Conservation (phyloP, 1,140 invertebrate genomes). For the Aphaenogaster ashmeadi region DNA sequence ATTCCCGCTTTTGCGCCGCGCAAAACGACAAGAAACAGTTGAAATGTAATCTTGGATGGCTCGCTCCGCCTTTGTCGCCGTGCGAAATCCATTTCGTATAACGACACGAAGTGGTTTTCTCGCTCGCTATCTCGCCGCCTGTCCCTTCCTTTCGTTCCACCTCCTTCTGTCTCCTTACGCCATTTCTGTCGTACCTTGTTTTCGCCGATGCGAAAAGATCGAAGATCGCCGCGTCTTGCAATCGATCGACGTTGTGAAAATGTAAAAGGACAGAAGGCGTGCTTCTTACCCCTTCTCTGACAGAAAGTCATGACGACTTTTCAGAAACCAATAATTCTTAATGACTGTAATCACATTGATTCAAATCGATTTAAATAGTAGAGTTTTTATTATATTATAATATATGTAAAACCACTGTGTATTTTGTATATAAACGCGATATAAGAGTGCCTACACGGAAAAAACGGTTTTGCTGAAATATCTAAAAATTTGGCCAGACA, state of each 20-base stretch:
- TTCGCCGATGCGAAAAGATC: conserved; percentile 29
- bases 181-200: conserved; percentile 46
- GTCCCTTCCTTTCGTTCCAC: background rate
- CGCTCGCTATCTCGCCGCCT: conserved; percentile 11
- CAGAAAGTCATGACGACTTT: background rate
- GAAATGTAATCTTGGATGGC: conserved; percentile 82
- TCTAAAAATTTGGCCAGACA: too few relatives aligned
- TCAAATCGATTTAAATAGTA: background rate
- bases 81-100: conserved; percentile 74
- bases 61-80: conserved; percentile 56
- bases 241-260: conserved; percentile 57
- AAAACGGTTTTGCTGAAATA: too few relatives aligned
- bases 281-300: background rate
- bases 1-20: conserved; percentile 80
- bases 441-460: background rate
- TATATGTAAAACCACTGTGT: background rate
- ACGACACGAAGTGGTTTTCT: conserved; percentile 67
- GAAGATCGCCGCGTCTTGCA: conserved; percentile 56
- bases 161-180: conserved; percentile 61
- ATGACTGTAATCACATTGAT: background rate
- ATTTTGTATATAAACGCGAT: too few relatives aligned
- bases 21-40: conserved; percentile 82
- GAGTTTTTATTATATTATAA: conserved; percentile 5
- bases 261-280: background rate
- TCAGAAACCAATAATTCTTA: background rate